Conservation (phyloP, 2,888 invertebrate genomes). For the Philaethria dido region DNA sequence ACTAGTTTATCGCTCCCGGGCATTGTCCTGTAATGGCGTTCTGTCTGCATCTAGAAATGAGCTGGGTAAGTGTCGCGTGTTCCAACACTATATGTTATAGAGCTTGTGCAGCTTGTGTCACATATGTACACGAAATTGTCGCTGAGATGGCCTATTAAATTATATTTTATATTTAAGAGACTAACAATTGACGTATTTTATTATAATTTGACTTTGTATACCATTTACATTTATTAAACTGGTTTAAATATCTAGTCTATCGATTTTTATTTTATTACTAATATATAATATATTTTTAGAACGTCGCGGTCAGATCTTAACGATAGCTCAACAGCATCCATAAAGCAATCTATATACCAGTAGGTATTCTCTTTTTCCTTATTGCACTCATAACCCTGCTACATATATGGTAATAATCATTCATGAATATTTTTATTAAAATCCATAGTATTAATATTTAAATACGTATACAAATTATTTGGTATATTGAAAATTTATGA, state of each 20-base stretch:
- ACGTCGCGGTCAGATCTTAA: background rate
- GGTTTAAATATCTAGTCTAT: background rate
- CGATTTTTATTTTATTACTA: background rate
- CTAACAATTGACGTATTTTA: background rate
- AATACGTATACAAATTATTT: slow-evolving; percentile 4
- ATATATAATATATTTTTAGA: background rate
- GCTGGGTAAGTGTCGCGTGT: slow-evolving; percentile 31
- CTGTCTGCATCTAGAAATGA: slow-evolving; percentile 41
- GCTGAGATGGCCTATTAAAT: slow-evolving; percentile 1
- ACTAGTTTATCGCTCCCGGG: slow-evolving; percentile 45
- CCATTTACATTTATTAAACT: background rate
- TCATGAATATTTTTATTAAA: background rate
- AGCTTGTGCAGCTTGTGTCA: slow-evolving; percentile 15
- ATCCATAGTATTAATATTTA: background rate
- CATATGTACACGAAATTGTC: slow-evolving; percentile 10
- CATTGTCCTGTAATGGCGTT: slow-evolving; percentile 46
- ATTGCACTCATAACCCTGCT: background rate
- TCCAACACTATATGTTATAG: slow-evolving; percentile 19
- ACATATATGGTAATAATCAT: background rate
- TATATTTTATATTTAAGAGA: slow-evolving; percentile 1
- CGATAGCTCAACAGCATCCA: background rate
- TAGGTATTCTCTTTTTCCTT: background rate
- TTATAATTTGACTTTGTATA: background rate
- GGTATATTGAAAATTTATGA: slow-evolving; percentile 6
- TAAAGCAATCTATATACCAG: background rate